Evolutionary conservation across 2,888 invertebrate species (phyloP), one percentile per base, ranked within the genome.

Genomic region (Ornithoptera alexandrae): DNA sequence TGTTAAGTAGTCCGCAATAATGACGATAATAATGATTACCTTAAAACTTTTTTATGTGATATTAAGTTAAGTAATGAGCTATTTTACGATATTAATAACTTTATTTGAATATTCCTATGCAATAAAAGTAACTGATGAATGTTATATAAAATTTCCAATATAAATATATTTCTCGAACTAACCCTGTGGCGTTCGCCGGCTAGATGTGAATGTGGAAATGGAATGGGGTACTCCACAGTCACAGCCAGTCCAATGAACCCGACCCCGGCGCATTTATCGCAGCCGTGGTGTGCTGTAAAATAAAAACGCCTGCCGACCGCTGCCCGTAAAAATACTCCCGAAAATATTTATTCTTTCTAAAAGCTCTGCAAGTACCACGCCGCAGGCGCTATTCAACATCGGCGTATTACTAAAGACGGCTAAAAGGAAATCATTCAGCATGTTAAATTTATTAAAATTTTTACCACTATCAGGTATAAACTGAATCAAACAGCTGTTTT

Each of bases 231-330:
- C 68, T 69, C 65, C 68, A 65, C 67, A 24, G 62, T 57, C 58
- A 46, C 53, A 50, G 60, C 60, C 59, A 53, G 68, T 69, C 60
- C 64, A 69, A 59, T 69, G 68, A 69, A 64, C 68, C 30, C 68
- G 64, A 60, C 72, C 68, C 78, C 74, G 71, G 73, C 84, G 81
- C 86, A 88, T 89, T 90, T 90, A 90, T 90, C 87, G 84, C 82
- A 83, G 87, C 89, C 87, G 89, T 90, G 89, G 91, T 87, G 88
- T 82, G 90, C 89, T 90, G 90, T 91, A 91, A 90, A 91, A 90
- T 84, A 86, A 84, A 84, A 86, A 82, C 82, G 80, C 80, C 83
- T 80, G 80, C 85, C 84, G 86, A 83, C 85, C 86, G 83, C 78
- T 81, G 83, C n/a, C 64, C 68, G 64, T 64, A 89, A 90, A 90